Percentiles rank a stretch among this genome's conserved stretches.
Conservation (phyloP, 2,888 invertebrate genomes). For the Drosophila glabriapex region DNA sequence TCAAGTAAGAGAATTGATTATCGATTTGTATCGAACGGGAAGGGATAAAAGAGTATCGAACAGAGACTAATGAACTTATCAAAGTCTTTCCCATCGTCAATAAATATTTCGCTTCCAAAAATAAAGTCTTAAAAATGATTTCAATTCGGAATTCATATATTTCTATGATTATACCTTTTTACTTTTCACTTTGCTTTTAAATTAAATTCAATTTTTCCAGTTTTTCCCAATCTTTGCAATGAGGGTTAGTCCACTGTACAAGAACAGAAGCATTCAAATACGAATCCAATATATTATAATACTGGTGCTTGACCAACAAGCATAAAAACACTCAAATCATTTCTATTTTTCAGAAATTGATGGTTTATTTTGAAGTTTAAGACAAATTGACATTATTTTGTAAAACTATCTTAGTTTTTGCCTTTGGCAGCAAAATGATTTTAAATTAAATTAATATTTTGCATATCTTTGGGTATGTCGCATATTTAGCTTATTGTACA, state of each 20-base stretch:
- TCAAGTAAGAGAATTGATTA: background rate
- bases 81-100: background rate
- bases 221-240: no score
- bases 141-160: background rate
- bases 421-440: no score
- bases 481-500: background rate
- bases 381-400: background rate
- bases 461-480: background rate
- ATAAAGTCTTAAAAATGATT: background rate
- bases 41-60: background rate
- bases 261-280: background rate
- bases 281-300: background rate
- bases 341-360: fast-evolving
- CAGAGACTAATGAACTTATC: background rate
- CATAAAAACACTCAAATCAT: background rate
- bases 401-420: background rate
- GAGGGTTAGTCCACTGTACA: background rate
- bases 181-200: background rate
- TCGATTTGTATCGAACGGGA: background rate
- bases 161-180: background rate
- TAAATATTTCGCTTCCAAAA: background rate
- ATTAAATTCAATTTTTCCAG: background rate
- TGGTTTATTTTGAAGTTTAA: background rate
- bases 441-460: background rate
- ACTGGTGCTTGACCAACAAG: background rate